Evolutionary conservation across 2,797 vertebrate species (phyloP).

Genomic region (Heteromormyrus szaboi): DNA sequence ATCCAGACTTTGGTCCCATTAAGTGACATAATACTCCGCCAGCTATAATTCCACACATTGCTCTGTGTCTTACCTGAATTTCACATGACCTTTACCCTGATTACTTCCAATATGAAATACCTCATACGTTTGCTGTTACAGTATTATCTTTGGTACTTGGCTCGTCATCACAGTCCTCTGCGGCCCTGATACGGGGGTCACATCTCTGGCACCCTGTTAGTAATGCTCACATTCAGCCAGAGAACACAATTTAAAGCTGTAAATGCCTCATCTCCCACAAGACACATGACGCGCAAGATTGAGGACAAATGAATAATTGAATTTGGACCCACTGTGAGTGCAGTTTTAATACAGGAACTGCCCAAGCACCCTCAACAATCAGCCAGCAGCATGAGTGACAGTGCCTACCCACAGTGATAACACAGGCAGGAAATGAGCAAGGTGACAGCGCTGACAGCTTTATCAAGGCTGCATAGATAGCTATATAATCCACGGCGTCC

Average conservation of each 20-base stretch:
- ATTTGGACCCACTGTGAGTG: background rate
- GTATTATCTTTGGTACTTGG: background rate
- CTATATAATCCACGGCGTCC: background rate
- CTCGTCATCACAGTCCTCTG: background rate
- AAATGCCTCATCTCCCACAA: background rate
- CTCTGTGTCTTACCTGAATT: background rate
- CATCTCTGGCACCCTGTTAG: background rate
- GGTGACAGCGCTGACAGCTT: background rate
- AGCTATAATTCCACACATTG: background rate
- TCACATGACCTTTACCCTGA: background rate
- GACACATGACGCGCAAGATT: background rate
- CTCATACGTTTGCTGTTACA: background rate
- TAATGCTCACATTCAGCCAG: background rate
- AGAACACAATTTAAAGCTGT: background rate
- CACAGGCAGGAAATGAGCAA: conserved; percentile 9
- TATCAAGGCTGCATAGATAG: background rate
- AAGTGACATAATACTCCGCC: background rate
- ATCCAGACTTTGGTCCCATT: background rate
- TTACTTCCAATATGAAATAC: background rate
- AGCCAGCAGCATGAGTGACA: background rate
- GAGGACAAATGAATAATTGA: background rate
- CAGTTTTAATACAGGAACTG: background rate
- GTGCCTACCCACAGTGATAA: background rate
- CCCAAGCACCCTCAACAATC: background rate
- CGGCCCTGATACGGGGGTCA: background rate